Evolutionary conservation across 37 sponge, comb jelly and placozoan species (phyloP).

Genomic region (Tethya wilhelma): DNA sequence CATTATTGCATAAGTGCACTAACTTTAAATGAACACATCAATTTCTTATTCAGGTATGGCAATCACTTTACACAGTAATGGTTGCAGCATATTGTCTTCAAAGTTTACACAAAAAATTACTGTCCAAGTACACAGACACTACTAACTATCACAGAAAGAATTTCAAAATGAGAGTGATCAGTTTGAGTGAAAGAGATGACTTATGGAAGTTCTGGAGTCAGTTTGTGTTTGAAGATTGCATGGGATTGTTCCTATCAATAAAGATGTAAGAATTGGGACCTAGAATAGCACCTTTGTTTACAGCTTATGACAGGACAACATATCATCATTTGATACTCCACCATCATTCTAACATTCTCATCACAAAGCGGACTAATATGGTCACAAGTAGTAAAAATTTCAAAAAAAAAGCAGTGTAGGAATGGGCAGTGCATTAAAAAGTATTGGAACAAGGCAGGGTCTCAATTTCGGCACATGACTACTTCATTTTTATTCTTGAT

Average conservation of each 20-base stretch:
- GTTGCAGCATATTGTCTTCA: neutral
- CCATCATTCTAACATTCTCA: constrained; percentile 10
- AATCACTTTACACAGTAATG: neutral
- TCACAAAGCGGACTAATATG: neutral
- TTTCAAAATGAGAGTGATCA: neutral
- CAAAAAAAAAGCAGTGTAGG: too few relatives aligned
- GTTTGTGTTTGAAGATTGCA: constrained; percentile 27
- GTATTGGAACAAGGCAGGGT: too few relatives aligned
- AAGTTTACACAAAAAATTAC: neutral
- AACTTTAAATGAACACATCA: neutral
- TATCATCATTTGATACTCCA: constrained; percentile 7
- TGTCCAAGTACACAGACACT: neutral
- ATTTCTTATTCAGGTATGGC: neutral
- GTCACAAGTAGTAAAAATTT: too few relatives aligned
- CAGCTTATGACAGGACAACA: constrained; percentile 21
- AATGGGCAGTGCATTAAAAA: too few relatives aligned
- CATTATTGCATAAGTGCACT: neutral
- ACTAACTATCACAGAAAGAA: neutral
- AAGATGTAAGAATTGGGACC: constrained; percentile 26
- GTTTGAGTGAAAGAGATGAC: neutral
- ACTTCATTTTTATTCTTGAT: too few relatives aligned
- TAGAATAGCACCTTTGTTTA: constrained; percentile 29
- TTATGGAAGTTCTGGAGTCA: constrained; percentile 29
- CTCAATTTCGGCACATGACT: too few relatives aligned
- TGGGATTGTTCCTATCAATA: constrained; percentile 16